Percentiles rank a stretch among this genome's conserved stretches.
Conservation (phyloP, 2,113 vertebrate species). For the Corythornis vintsioides region DNA sequence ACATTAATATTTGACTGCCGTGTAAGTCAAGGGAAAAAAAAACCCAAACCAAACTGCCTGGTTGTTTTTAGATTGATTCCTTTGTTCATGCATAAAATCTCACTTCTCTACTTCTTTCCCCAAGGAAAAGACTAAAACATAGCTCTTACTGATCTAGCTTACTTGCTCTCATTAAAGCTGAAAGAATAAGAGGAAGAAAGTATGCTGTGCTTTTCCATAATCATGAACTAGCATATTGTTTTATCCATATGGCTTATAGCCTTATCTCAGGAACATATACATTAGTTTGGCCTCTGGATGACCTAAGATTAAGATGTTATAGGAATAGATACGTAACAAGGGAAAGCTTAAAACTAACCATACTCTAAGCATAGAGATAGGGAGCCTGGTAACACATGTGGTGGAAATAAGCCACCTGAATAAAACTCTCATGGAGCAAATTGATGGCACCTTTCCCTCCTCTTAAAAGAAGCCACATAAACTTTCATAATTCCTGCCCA, state of each 20-base stretch:
- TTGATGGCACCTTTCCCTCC: background rate
- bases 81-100: background rate
- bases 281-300: background rate
- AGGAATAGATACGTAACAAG: background rate
- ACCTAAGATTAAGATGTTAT: slow-evolving; percentile 12
- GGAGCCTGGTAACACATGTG: background rate
- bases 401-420: background rate
- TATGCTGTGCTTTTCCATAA: background rate
- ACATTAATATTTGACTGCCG: background rate
- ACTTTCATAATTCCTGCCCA: background rate
- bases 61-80: background rate
- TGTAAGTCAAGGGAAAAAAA: background rate
- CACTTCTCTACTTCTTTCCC: background rate
- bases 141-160: background rate
- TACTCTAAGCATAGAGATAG: background rate
- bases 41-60: background rate
- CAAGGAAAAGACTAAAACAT: background rate
- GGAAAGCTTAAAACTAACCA: slow-evolving; percentile 1
- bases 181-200: background rate
- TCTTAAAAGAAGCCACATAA: background rate
- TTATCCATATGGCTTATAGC: background rate
- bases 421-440: background rate
- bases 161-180: background rate
- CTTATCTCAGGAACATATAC: slow-evolving; percentile 10
- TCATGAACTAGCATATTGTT: background rate